Percentiles rank a stretch among this genome's conserved stretches.
These are phyloP conservation scores for Baryphthengus martii DNA, from an alignment of 2,113 vertebrate species.

Conservation along the genomic window DNA sequence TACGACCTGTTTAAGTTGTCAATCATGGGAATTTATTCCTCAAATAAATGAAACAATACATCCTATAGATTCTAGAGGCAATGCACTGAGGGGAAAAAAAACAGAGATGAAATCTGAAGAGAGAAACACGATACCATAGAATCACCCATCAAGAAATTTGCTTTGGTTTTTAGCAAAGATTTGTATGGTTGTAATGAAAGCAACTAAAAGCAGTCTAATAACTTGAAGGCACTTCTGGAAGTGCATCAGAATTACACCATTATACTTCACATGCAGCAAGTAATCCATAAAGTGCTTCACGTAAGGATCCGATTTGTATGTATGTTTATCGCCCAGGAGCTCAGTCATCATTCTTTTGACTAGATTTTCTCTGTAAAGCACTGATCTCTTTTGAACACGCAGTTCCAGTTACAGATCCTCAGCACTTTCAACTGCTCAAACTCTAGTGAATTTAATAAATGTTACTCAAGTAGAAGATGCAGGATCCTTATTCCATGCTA, in stretches of 20 bases:
- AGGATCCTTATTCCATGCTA: not conserved
- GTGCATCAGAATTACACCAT: not conserved
- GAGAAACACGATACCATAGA: fast-evolving
- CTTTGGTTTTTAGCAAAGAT: not conserved
- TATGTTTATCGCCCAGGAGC: not conserved
- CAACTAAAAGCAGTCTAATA: not conserved
- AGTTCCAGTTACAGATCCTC: not conserved
- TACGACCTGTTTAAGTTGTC: not conserved
- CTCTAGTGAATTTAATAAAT: not conserved
- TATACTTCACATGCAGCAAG: not conserved
- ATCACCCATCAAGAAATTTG: not conserved
- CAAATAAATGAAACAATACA: not conserved
- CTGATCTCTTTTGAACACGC: not conserved
- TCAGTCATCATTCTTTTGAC: not conserved
- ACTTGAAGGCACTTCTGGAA: not conserved
- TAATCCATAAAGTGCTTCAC: not conserved
- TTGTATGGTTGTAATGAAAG: not conserved
- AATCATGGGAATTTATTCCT: not conserved
- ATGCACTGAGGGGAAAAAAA: not conserved
- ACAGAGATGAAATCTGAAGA: not conserved
- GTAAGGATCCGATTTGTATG: not conserved
- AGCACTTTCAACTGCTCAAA: not conserved
- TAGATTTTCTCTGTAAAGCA: not conserved
- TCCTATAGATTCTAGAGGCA: not conserved
- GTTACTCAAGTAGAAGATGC: not conserved